Percentiles rank a stretch among this genome's conserved stretches.
Conservation (phyloP, 2,797 vertebrate genomes). For the Zonotrichia albicollis region DNA sequence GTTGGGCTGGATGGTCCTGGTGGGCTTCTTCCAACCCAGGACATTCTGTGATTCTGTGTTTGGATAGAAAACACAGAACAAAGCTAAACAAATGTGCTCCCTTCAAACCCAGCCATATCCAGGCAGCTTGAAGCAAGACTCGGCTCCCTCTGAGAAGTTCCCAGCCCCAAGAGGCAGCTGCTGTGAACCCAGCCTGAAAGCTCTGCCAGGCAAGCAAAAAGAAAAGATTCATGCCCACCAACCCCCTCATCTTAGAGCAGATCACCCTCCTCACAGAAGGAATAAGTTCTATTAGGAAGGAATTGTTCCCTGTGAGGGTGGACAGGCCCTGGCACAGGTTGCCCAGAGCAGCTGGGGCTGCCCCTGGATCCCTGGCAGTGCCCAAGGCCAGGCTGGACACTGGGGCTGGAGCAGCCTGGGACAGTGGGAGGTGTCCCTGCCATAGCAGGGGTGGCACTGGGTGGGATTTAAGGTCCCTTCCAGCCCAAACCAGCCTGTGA, state of each 20-base stretch:
- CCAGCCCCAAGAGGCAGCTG: background rate
- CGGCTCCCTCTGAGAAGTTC: background rate
- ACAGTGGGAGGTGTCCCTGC: background rate
- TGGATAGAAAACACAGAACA: background rate
- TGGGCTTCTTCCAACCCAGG: background rate
- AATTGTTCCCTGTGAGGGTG: background rate
- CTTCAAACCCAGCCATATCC: background rate
- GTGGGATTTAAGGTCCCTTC: accelerated
- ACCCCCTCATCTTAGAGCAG: background rate
- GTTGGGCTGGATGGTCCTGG: background rate
- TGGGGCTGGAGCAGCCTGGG: background rate
- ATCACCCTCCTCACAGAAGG: background rate
- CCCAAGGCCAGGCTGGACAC: background rate
- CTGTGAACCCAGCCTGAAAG: background rate
- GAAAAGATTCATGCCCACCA: background rate
- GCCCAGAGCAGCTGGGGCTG: no score
- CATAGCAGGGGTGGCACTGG: background rate
- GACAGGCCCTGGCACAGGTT: background rate
- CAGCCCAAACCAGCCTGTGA: background rate
- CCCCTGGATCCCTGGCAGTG: background rate
- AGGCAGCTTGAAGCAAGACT: background rate
- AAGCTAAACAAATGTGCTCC: background rate
- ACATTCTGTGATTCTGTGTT: background rate
- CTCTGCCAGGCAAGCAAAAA: background rate
- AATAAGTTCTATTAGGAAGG: accelerated